phyloP scores from a whole-genome alignment of 1,140 invertebrate genomes.

The Laupala kohalensis region DNA sequence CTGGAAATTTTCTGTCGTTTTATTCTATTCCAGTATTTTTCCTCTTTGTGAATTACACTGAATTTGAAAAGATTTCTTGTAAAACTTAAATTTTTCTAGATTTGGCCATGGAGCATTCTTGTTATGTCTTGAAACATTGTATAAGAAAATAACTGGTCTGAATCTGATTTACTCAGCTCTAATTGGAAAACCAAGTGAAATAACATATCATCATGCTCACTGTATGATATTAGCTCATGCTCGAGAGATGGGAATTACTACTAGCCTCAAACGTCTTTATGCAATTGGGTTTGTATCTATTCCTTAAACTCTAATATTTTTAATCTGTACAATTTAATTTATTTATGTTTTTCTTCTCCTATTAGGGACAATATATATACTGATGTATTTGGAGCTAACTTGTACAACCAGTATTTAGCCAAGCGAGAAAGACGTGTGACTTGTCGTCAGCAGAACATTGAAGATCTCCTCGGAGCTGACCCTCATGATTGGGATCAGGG shows the following conservation, averaged over 20 bases:
- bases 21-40: too few relatives aligned
- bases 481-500: not conserved
- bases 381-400: conserved; percentile 46
- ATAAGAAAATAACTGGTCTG: conserved; percentile 49
- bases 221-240: conserved; percentile 40
- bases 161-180: conserved; percentile 45
- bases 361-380: conserved; percentile 44
- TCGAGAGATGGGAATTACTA: conserved; percentile 31
- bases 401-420: conserved; percentile 40
- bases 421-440: not conserved
- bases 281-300: conserved; percentile 36
- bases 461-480: conserved; percentile 8
- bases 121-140: conserved; percentile 47
- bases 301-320: not conserved
- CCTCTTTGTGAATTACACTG: too few relatives aligned
- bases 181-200: conserved; percentile 51
- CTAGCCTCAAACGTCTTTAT: conserved; percentile 39
- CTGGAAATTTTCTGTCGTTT: too few relatives aligned
- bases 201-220: conserved; percentile 51
- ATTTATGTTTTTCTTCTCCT: not conserved
- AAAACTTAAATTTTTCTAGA: too few relatives aligned
- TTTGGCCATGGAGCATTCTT: conserved; percentile 57
- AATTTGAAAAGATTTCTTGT: too few relatives aligned
- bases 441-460: not conserved
- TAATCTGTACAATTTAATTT: not conserved